A percentile compares a stretch with the other conserved stretches of the same genome.
Conservation (phyloP, 2,797 vertebrate species). For the Acanthurus tractus region DNA sequence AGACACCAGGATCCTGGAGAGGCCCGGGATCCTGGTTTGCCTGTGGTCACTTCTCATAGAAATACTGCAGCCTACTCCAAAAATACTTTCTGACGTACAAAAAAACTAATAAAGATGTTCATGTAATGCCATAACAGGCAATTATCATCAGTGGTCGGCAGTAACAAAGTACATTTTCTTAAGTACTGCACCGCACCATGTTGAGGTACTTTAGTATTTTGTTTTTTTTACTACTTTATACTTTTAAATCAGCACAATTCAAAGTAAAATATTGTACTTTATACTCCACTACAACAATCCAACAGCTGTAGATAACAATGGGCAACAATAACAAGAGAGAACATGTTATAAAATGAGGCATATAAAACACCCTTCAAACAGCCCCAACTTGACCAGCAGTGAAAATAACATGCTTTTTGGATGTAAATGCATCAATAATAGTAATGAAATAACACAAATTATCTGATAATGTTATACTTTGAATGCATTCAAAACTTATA, state of each 20-base stretch:
- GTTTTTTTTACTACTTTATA: background rate
- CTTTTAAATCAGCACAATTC: background rate
- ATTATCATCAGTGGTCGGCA: background rate
- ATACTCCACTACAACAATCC: background rate
- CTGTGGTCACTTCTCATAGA: constrained; percentile 7
- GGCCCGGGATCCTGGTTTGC: constrained; percentile 8
- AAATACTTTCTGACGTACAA: background rate
- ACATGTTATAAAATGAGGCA: background rate
- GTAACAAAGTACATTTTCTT: background rate
- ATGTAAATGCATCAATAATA: background rate
- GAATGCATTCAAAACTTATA: too few relatives aligned
- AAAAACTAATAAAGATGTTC: background rate
- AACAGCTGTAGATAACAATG: background rate
- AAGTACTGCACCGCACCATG: too few relatives aligned
- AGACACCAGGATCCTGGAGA: constrained; percentile 36
- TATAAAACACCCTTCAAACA: background rate
- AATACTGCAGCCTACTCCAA: background rate
- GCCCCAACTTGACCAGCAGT: background rate
- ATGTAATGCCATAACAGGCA: background rate
- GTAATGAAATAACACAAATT: background rate
- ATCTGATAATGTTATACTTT: background rate
- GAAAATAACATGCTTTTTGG: background rate
- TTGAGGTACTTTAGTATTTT: background rate
- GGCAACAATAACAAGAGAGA: background rate
- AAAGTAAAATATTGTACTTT: background rate